Base-by-base conservation (phyloP, 2,888 invertebrate species). In the Octodonta nipae region DNA sequence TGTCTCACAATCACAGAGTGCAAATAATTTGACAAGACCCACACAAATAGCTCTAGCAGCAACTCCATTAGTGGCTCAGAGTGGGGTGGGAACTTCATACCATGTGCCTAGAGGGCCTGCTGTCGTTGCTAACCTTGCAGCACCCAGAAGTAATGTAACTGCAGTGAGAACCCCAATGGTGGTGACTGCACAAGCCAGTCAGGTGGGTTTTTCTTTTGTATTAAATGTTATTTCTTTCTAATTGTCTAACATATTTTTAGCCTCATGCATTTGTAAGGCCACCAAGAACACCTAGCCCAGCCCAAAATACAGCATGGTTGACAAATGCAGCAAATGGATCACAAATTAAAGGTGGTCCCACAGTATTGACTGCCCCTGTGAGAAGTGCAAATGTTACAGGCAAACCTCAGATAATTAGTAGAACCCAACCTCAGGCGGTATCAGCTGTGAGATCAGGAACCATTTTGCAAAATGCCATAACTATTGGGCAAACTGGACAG, bases 91-190 rank as follows among this genome's bases (percentile, higher is more conserved):
- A 26, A 45, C 58, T 6, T 54, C 60, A 10, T 62, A 60, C 42
- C 63, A 63, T 47, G 62, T 63, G 4, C 63, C 63, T 5, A 49
- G 72, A 35, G 81, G 81, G 2, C 71, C 80, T 10, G 80, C 80
- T 1, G 79, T 79, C 7, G 81, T 80, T 2, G 81, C 81, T 0
- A 80, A 77, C 41, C 68, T 82, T 12, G 74, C 80, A 7, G 75
- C 78, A 5, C 75, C 80, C 1, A 70, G 80, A 33, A 66, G 70
- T 17, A 68, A 70, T 35, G 73, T 78, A 4, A 70, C 74, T 8
- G 53, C 57, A 28, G 59, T 62, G 8, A 47, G 62, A 32, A 50
- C 56, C 7, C 58, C 61, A 8, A 51, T 61, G 49, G 56, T 61
- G 24, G 59, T 60, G 20, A 46, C 56, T 24, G 54, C 59, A 26